Conservation (phyloP, 1,140 invertebrate species). For the Sycobia sp. region DNA sequence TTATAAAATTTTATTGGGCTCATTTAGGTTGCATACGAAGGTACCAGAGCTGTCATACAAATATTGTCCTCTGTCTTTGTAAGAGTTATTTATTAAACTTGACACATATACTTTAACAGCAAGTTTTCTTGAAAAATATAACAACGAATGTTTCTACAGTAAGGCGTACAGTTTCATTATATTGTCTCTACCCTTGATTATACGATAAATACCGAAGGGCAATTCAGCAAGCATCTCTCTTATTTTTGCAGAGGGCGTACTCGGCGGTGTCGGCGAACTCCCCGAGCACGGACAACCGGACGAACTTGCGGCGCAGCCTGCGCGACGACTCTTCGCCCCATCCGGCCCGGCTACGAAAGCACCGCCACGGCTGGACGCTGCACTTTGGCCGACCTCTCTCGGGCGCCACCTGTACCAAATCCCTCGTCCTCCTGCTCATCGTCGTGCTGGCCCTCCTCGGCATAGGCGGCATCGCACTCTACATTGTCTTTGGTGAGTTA, state of each 20-base stretch:
- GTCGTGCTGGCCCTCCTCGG: constrained; percentile 51
- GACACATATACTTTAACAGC: too few relatives aligned
- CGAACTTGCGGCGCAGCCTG: constrained; percentile 54
- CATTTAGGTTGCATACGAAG: too few relatives aligned
- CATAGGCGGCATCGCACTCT: constrained; percentile 52
- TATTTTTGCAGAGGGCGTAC: constrained; percentile 56
- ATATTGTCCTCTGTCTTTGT: too few relatives aligned
- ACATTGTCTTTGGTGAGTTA: constrained; percentile 56
- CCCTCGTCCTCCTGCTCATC: constrained; percentile 49
- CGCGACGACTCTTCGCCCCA: constrained; percentile 56
- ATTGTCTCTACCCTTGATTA: too few relatives aligned
- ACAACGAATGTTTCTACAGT: too few relatives aligned
- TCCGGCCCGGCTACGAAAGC: constrained; percentile 53
- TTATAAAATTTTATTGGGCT: too few relatives aligned
- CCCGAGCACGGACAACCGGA: constrained; percentile 56
- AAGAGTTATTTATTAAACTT: too few relatives aligned
- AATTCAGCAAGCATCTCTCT: too few relatives aligned
- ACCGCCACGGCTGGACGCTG: constrained; percentile 55
- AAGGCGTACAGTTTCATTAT: too few relatives aligned
- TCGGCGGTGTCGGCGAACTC: constrained; percentile 54
- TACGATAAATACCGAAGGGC: too few relatives aligned
- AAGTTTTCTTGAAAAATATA: too few relatives aligned
- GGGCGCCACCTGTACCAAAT: constrained; percentile 50
- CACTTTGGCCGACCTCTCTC: constrained; percentile 52
- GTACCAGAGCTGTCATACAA: too few relatives aligned